Percentiles rank a stretch among this genome's conserved stretches.
phyloP scores from a whole-genome alignment of 2,888 invertebrate genomes.

The Drosophila emarginata region DNA sequence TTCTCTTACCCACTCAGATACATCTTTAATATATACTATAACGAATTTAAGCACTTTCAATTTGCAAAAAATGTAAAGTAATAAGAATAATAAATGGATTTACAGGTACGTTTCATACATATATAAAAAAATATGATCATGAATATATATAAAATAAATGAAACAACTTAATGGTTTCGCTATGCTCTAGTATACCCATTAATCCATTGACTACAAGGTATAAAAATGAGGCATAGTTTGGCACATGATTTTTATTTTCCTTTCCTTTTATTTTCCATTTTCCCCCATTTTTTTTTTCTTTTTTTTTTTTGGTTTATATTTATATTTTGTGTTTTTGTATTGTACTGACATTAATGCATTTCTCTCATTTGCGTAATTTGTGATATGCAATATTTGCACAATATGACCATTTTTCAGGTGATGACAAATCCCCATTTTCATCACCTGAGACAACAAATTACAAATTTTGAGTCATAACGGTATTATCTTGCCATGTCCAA shows the following conservation, averaged over 20 bases:
- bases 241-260: background rate
- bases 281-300: background rate
- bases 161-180: too few relatives aligned
- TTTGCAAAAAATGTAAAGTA: too few relatives aligned
- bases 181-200: background rate
- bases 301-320: background rate
- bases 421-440: background rate
- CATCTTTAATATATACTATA: too few relatives aligned
- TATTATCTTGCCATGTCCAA: background rate
- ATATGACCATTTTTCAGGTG: background rate
- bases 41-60: too few relatives aligned
- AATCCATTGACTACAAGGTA: background rate
- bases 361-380: background rate
- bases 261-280: slow-evolving; percentile 1
- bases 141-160: too few relatives aligned
- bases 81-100: too few relatives aligned
- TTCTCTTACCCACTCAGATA: too few relatives aligned
- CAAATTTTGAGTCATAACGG: background rate
- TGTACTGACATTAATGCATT: slow-evolving; percentile 4
- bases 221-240: background rate
- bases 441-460: background rate
- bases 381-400: background rate
- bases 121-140: too few relatives aligned
- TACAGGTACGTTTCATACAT: too few relatives aligned
- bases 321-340: background rate